Percentiles rank a stretch among this genome's conserved stretches.
These are phyloP conservation scores for Pteria penguin DNA, from an alignment of 2,888 invertebrate species.

Conservation along the genomic window DNA sequence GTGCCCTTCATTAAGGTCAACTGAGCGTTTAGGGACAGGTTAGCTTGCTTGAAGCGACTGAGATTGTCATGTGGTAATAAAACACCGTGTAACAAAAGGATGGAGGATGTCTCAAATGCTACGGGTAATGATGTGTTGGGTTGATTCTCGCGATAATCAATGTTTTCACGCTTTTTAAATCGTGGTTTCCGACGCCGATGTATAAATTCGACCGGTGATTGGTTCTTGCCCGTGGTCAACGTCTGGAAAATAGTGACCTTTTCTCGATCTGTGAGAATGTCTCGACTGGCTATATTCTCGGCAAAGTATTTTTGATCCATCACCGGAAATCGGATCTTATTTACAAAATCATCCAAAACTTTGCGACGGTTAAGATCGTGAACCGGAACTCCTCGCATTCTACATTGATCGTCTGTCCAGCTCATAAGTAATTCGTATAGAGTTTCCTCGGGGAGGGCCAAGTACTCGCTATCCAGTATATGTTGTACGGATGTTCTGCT, in stretches of 20 bases:
- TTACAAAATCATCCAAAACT: conserved; percentile 56
- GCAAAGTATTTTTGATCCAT: conserved; percentile 83
- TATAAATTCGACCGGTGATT: conserved; percentile 53
- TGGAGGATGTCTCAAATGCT: neutral
- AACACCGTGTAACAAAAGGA: neutral
- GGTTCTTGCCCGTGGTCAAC: conserved; percentile 81
- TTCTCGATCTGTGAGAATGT: conserved; percentile 79
- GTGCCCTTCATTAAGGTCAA: neutral
- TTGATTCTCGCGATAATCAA: neutral
- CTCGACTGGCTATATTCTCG: conserved; percentile 83
- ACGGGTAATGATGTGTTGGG: neutral
- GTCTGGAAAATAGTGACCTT: conserved; percentile 25
- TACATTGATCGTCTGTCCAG: neutral
- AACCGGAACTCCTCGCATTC: neutral
- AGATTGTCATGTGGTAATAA: neutral
- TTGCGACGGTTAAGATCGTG: conserved; percentile 41
- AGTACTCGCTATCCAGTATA: neutral
- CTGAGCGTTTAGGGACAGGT: neutral
- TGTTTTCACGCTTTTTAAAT: neutral
- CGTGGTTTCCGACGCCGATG: neutral
- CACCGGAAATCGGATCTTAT: conserved; percentile 60
- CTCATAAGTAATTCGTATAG: neutral
- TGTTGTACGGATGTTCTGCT: neutral
- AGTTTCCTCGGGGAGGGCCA: neutral
- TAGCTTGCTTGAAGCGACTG: neutral